phyloP scores from a whole-genome alignment of 2,113 vertebrate species.

The Scartelaos histophorus region DNA sequence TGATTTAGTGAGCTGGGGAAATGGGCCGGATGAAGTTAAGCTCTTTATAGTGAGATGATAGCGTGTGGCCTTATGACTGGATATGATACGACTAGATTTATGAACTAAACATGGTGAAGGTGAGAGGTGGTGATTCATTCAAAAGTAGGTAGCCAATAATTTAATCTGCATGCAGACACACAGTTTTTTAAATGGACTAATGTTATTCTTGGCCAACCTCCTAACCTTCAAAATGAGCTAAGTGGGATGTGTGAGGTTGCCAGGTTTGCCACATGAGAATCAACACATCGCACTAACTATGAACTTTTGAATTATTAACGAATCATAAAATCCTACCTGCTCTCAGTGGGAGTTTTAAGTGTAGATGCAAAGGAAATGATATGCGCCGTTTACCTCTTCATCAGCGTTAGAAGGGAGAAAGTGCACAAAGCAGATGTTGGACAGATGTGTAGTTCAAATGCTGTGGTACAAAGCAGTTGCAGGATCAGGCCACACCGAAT shows the following conservation, averaged over 20 bases:
- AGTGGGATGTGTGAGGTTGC: constrained; percentile 21
- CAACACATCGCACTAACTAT: constrained; percentile 15
- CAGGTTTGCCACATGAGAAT: constrained; percentile 35
- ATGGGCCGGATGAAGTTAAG: constrained; percentile 31
- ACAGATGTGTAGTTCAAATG: constrained; percentile 55
- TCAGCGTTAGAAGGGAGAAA: constrained; percentile 28
- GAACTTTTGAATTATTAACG: constrained; percentile 56
- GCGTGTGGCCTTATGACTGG: constrained; percentile 19
- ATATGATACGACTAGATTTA: constrained; percentile 18
- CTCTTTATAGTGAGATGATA: constrained; percentile 15
- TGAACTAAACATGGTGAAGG: constrained; percentile 33
- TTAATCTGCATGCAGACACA: constrained; percentile 1
- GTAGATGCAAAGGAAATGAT: constrained; percentile 28
- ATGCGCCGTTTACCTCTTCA: constrained; percentile 22
- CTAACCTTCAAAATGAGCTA: constrained; percentile 34
- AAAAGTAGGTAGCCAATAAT: constrained; percentile 11
- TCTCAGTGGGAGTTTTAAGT: constrained; percentile 52
- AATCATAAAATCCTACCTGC: constrained; percentile 41
- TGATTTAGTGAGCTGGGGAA: constrained; percentile 52
- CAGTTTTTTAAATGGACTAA: constrained; percentile 6
- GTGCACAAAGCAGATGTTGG: constrained; percentile 52
- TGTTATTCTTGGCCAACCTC: constrained; percentile 49
- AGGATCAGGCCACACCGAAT: constrained; percentile 38
- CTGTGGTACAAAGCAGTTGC: constrained; percentile 1
- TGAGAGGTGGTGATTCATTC: constrained; percentile 30